Evolutionary conservation across 1,140 invertebrate genomes (phyloP), one percentile per base, ranked within the genome.

Genomic region (Hycleus cichorii): DNA sequence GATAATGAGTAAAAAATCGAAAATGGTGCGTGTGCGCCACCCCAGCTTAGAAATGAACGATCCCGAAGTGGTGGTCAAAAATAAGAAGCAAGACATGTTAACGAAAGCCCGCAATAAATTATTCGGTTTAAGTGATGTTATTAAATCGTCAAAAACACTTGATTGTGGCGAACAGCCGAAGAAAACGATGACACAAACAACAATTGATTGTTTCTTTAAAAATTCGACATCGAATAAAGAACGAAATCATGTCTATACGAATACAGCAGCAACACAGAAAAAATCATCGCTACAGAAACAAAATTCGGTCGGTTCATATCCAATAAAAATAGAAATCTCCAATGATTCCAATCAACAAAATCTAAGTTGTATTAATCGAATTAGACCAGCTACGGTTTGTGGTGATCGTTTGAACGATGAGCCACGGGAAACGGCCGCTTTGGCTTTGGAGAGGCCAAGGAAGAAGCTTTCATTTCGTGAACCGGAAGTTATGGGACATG

Each of bases 401-500:
- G 75, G 52, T 61, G 77, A 65, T 59, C 69, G 60, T 27, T 42
- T 55, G 24, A 55, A 73, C 71, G 18, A 18, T 18, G 64, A 78
- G 68, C 66, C 58, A 68, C 47, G 64, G 66, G 68, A 76, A 72
- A 59, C 66, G 61, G 65, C 74, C 66, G 67, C 69, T 70, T 75
- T 81, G 57, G 73, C 71, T 32, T 75, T 76, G 12, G 82, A 87
- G 50, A 81, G 83, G 62, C 89, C 89, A 0, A 77, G 88, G 24
- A 93, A 92, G 72, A 93, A 93, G 67, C 75, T 92, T 1, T 91
- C 88, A 0, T 93, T 92, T 69, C 83, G 89, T 53, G 89, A 91
- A 66, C 90, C 90, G 1, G 88, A 89, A 73, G 85, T 88, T n/a
- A 49, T 39, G 46, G 40, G 54, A 2, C 46, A 18, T 5, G 47